phyloP scores from a whole-genome alignment of 2,888 invertebrate species.

The Ceratothoa steindachneri region DNA sequence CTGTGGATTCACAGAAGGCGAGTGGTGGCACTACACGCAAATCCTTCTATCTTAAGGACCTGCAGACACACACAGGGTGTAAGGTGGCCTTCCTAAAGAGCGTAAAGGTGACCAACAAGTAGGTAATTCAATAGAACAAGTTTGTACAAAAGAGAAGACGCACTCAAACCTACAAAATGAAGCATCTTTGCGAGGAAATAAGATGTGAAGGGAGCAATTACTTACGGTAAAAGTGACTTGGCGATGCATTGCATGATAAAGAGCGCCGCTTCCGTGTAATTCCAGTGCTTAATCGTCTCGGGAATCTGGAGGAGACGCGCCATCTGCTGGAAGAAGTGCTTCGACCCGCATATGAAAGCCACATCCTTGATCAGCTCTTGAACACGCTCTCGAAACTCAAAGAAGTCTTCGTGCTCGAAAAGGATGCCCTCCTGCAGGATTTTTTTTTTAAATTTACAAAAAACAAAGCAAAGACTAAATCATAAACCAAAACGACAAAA shows the following conservation, averaged over 20 bases:
- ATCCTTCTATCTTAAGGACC: too few species aligned
- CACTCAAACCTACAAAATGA: too few species aligned
- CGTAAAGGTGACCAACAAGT: too few species aligned
- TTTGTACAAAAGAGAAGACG: too few species aligned
- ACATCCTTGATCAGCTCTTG: constrained; percentile 93
- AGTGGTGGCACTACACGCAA: too few species aligned
- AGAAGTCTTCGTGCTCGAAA: constrained; percentile 79
- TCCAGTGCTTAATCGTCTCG: constrained; percentile 69
- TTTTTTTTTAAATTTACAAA: not conserved
- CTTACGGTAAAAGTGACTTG: constrained; percentile 89
- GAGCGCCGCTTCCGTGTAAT: constrained; percentile 85
- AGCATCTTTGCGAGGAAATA: too few species aligned
- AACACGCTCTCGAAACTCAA: constrained; percentile 76
- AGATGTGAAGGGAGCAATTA: constrained; percentile 49
- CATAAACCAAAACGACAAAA: not conserved
- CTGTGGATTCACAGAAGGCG: too few species aligned
- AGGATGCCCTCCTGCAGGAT: constrained; percentile 67
- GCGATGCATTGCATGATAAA: constrained; percentile 94
- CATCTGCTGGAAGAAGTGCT: constrained; percentile 87
- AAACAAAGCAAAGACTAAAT: not conserved
- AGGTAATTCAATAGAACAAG: too few species aligned
- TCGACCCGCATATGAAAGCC: constrained; percentile 90
- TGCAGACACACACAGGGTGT: too few species aligned
- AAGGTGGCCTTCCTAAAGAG: too few species aligned
- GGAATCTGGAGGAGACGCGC: constrained; percentile 68